phyloP scores from a whole-genome alignment of 2,888 invertebrate genomes.

The Oxyteleia sp. region DNA sequence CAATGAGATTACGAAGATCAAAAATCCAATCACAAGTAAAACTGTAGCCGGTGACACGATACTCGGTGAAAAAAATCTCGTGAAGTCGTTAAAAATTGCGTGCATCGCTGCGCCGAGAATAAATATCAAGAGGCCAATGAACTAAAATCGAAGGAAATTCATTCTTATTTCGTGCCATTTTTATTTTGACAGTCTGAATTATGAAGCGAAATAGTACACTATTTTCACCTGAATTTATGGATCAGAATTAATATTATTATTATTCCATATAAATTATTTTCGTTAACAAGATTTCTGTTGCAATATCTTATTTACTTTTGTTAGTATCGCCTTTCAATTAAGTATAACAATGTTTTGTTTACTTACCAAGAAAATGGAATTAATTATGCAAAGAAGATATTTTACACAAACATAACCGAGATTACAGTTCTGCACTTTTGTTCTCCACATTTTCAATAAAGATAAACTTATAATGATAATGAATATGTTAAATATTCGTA shows the following conservation, averaged over 20 bases:
- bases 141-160: conserved; percentile 45
- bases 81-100: conserved; percentile 89
- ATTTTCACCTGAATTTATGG: no score
- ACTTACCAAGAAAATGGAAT: conserved; percentile 90
- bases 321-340: no score
- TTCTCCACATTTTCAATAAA: conserved; percentile 33
- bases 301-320: no score
- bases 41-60: conserved; percentile 93
- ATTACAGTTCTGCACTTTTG: conserved; percentile 84
- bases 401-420: conserved; percentile 90
- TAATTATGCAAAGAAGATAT: conserved; percentile 91
- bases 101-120: conserved; percentile 90
- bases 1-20: conserved; percentile 93
- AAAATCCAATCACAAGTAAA: conserved; percentile 92
- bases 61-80: conserved; percentile 89
- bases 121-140: conserved; percentile 88
- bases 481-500: no score
- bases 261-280: no score
- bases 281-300: no score
- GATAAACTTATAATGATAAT: background rate
- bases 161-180: no score
- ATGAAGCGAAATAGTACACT: no score
- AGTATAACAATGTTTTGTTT: conserved; percentile 53
- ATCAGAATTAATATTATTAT: no score
- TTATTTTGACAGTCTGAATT: no score